phyloP scores from a whole-genome alignment of 2,113 vertebrate species.

The Anthoscopus minutus region DNA sequence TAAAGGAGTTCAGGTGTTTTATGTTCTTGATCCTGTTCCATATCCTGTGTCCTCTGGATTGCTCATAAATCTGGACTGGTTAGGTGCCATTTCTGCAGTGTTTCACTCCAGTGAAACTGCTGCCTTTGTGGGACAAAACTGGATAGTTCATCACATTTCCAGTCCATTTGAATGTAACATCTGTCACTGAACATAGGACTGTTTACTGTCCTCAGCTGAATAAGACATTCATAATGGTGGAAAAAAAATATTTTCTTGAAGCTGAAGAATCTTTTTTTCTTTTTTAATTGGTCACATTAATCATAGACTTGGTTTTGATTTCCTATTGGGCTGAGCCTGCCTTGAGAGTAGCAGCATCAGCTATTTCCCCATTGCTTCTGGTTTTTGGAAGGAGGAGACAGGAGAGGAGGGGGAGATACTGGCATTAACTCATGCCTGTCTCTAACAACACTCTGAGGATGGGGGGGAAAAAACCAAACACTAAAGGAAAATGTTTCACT shows the following conservation, averaged over 20 bases:
- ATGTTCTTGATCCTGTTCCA: neutral
- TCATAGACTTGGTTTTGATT: neutral
- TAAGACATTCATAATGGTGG: neutral
- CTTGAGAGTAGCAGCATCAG: neutral
- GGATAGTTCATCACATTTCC: neutral
- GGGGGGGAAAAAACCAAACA: neutral
- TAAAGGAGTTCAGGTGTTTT: slow-evolving; percentile 12
- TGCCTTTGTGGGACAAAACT: neutral
- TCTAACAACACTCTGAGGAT: neutral
- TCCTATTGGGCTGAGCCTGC: neutral
- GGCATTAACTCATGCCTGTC: neutral
- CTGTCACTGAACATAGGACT: neutral
- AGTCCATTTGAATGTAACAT: neutral
- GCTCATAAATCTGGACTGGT: neutral
- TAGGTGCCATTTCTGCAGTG: neutral
- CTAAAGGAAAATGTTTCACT: neutral
- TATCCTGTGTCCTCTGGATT: neutral
- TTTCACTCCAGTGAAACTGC: neutral
- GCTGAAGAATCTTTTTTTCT: neutral
- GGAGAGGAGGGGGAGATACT: neutral
- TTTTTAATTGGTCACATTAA: neutral
- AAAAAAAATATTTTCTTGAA: neutral
- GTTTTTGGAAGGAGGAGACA: neutral
- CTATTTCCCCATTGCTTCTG: neutral
- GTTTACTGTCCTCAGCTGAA: neutral